phyloP scores from a whole-genome alignment of 30 jellyfish, hydroid and myxozoan species.

The Chrysaora quinquecirrha region DNA sequence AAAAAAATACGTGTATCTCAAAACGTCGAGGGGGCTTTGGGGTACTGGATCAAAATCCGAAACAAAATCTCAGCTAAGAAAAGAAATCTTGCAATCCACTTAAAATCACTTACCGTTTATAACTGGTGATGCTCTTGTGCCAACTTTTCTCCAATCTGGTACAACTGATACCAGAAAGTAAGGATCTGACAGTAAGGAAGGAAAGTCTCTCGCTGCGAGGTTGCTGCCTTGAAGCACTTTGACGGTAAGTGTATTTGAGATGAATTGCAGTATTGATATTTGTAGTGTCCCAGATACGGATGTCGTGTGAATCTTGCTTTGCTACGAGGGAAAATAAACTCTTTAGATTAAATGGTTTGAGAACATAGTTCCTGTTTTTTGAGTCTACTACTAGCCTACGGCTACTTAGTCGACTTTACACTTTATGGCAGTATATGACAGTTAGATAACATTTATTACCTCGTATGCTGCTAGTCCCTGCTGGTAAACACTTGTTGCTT shows the following conservation, averaged over 20 bases:
- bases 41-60: no score
- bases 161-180: slow-evolving; percentile 60
- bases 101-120: slow-evolving; percentile 79
- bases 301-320: slow-evolving; percentile 75
- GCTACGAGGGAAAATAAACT: slow-evolving; percentile 38
- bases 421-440: no score
- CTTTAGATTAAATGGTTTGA: no score
- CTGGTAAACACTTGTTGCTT: slow-evolving; percentile 24
- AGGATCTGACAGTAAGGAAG: slow-evolving; percentile 83
- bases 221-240: slow-evolving; percentile 65
- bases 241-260: slow-evolving; percentile 70
- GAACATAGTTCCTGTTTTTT: no score
- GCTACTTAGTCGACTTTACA: no score
- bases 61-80: no score
- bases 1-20: no score
- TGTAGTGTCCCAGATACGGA: slow-evolving; percentile 79
- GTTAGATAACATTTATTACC: no score
- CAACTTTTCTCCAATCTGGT: slow-evolving; percentile 77
- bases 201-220: slow-evolving; percentile 91
- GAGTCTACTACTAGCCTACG: no score
- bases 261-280: slow-evolving; percentile 65
- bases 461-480: slow-evolving; percentile 46
- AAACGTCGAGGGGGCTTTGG: no score
- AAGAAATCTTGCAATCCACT: no score
- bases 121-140: slow-evolving; percentile 56